Percentiles rank a stretch among this genome's conserved stretches.
These are phyloP conservation scores for Clitarchus hookeri DNA, from an alignment of 2,888 invertebrate species.

Conservation along the genomic window DNA sequence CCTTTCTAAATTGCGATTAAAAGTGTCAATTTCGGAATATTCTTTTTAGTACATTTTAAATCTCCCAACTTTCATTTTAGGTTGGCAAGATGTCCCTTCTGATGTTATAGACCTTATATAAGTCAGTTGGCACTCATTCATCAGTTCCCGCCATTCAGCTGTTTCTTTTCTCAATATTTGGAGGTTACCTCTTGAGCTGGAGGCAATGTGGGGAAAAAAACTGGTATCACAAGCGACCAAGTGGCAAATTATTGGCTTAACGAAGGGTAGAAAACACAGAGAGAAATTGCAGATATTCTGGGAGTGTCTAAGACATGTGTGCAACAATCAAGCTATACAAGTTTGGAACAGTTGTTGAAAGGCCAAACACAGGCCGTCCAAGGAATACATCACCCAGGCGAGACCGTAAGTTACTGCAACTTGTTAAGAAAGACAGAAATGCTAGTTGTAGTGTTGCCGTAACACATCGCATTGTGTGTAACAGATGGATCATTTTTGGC, in stretches of 20 bases:
- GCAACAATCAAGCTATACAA: background rate
- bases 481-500: conserved; percentile 16
- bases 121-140: background rate
- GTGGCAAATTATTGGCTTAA: background rate
- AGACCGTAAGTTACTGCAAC: background rate
- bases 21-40: too few species aligned
- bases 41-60: too few species aligned
- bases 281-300: background rate
- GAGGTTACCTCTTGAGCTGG: background rate
- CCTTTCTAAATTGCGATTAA: too few species aligned
- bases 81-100: background rate
- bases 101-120: background rate
- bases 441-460: conserved; percentile 12
- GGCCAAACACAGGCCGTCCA: background rate
- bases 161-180: too few species aligned
- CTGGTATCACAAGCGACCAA: background rate
- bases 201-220: background rate
- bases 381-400: conserved; percentile 15
- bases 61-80: background rate
- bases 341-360: background rate
- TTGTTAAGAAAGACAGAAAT: conserved; percentile 8
- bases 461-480: background rate
- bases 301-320: background rate
- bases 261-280: background rate
- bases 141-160: too few species aligned